Percentiles rank a stretch among this genome's conserved stretches.
Conservation (phyloP, 2,797 vertebrate genomes). For the Gephyroberyx darwinii region DNA sequence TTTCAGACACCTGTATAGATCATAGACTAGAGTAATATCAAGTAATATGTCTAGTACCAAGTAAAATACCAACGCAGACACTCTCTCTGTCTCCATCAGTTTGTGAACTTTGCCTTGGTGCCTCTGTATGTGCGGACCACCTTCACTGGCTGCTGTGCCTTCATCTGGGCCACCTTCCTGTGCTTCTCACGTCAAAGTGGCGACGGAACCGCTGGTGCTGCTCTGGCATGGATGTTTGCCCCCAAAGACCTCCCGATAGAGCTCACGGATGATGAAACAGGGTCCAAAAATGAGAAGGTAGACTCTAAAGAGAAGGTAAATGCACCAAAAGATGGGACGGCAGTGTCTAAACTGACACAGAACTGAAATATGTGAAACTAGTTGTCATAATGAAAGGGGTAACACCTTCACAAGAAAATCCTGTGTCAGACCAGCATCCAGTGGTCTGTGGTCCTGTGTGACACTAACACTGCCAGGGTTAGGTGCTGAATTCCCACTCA, state of each 20-base stretch:
- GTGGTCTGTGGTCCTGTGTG: background rate
- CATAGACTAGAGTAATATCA: too few relatives aligned
- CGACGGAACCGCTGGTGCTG: conserved; percentile 83
- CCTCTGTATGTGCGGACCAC: conserved; percentile 87
- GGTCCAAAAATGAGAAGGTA: conserved; percentile 16
- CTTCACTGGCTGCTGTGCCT: conserved; percentile 89
- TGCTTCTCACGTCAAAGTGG: conserved; percentile 90
- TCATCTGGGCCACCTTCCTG: conserved; percentile 91
- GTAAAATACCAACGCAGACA: background rate
- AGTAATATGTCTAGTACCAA: background rate
- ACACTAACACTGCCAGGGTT: conserved; percentile 7
- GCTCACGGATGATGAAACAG: background rate
- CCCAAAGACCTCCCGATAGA: conserved; percentile 24
- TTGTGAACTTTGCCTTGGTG: conserved; percentile 90
- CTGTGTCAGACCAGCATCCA: too few relatives aligned
- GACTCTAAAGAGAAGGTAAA: conserved; percentile 11
- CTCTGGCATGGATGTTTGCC: conserved; percentile 75
- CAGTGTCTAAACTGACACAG: conserved; percentile 30
- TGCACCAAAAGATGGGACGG: conserved; percentile 24
- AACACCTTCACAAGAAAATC: background rate
- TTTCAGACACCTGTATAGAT: too few relatives aligned
- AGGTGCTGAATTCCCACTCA: conserved; percentile 4
- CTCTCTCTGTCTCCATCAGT: conserved; percentile 73
- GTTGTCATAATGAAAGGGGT: background rate
- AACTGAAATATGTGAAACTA: conserved; percentile 17